Evolutionary conservation across 1,140 invertebrate species (phyloP).

Genomic region (Drosophila oshimai): DNA sequence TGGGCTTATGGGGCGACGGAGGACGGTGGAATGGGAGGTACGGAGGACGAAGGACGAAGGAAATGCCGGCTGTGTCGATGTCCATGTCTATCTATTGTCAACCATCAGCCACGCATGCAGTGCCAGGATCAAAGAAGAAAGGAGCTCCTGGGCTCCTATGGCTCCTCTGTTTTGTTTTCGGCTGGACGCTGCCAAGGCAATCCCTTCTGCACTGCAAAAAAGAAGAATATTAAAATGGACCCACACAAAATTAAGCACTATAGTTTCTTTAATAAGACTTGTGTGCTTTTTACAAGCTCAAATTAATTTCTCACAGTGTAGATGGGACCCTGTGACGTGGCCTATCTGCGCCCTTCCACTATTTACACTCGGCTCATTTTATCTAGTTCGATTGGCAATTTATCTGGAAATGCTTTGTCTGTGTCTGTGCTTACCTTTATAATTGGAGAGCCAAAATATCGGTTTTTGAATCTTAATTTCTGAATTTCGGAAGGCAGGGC

Average conservation of each 20-base stretch:
- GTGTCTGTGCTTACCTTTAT: constrained; percentile 26
- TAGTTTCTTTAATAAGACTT: too few species aligned
- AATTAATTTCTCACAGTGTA: not conserved
- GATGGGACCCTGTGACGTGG: constrained; percentile 3
- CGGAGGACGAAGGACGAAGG: not conserved
- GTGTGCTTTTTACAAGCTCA: too few species aligned
- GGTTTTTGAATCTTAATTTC: constrained; percentile 81
- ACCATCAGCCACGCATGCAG: constrained; percentile 48
- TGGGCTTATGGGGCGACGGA: not conserved
- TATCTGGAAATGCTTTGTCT: constrained; percentile 66
- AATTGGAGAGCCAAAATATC: constrained; percentile 64
- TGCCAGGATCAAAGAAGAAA: constrained; percentile 46
- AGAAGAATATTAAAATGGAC: not conserved
- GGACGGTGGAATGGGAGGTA: not conserved
- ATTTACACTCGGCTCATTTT: constrained; percentile 75
- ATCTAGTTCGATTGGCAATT: constrained; percentile 80
- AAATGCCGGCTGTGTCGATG: constrained; percentile 52
- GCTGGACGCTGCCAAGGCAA: constrained; percentile 18
- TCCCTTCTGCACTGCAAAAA: not conserved
- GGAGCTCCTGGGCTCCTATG: not conserved
- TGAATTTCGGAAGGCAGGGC: constrained; percentile 46
- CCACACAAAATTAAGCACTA: too few species aligned
- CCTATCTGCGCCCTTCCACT: constrained; percentile 71
- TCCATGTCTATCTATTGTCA: constrained; percentile 47
- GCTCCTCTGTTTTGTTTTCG: constrained; percentile 26